Evolutionary conservation across 2,797 vertebrate species (phyloP).

Genomic region (Lates japonicus): DNA sequence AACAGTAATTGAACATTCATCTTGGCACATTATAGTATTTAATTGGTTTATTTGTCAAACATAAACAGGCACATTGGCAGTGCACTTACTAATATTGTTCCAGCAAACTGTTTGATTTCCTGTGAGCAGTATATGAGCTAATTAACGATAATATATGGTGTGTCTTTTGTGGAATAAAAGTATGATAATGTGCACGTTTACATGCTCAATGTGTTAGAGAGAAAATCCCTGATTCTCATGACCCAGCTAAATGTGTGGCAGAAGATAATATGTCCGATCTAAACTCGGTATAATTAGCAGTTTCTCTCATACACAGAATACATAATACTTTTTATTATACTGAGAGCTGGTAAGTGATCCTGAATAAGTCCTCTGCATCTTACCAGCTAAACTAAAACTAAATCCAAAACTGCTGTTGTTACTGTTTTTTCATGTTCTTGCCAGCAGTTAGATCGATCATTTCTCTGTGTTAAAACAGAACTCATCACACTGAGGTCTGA

Average conservation of each 20-base stretch:
- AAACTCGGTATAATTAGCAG: not conserved
- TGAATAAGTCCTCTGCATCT: not conserved
- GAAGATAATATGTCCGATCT: not conserved
- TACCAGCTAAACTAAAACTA: not conserved
- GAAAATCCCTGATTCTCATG: not conserved
- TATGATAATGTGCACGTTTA: not conserved
- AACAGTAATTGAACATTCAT: constrained; percentile 17
- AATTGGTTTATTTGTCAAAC: constrained; percentile 48
- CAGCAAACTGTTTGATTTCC: constrained; percentile 4
- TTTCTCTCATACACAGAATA: not conserved
- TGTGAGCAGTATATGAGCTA: not conserved
- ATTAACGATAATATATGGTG: not conserved
- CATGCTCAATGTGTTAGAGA: not conserved
- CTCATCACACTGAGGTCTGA: too few species aligned
- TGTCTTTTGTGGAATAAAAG: not conserved
- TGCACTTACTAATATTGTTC: not conserved
- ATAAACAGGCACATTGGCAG: constrained; percentile 18
- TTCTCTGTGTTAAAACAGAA: too few species aligned
- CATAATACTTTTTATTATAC: not conserved
- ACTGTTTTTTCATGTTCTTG: too few species aligned
- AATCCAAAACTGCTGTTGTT: too few species aligned
- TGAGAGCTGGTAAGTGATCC: not conserved
- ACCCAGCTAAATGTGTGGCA: not conserved
- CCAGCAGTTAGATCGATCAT: too few species aligned
- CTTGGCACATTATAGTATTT: constrained; percentile 27